A percentile compares a stretch with the other conserved stretches of the same genome.
Evolutionary conservation across 2,797 vertebrate species (phyloP).

Genomic region (Podarcis lilfordi): DNA sequence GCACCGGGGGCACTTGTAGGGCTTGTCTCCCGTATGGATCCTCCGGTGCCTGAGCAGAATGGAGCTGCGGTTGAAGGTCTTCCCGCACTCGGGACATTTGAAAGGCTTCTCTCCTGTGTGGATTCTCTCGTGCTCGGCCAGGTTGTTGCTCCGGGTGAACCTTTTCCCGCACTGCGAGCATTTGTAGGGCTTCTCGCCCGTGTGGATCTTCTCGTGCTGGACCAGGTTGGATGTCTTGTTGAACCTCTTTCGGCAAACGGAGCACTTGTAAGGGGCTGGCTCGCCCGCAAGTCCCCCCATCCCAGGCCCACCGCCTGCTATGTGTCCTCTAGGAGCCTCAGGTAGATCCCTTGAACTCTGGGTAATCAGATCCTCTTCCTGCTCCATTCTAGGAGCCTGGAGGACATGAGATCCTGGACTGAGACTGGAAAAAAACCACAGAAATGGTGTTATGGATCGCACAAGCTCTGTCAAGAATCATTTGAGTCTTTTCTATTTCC

Average conservation of each 20-base stretch:
- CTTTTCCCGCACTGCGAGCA: slow-evolving; percentile 1
- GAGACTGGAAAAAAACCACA: background rate
- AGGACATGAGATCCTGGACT: background rate
- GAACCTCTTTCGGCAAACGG: slow-evolving; percentile 24
- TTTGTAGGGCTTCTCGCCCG: slow-evolving; percentile 1
- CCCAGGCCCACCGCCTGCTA: background rate
- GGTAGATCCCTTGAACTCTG: background rate
- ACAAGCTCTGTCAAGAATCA: too few species aligned
- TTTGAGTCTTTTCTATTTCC: background rate
- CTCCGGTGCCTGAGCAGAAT: slow-evolving; percentile 18
- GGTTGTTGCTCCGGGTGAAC: slow-evolving; percentile 23
- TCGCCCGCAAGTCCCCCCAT: background rate
- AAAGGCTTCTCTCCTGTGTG: slow-evolving; percentile 16
- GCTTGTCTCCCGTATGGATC: slow-evolving; percentile 11
- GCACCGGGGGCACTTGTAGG: slow-evolving; percentile 20
- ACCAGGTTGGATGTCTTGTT: slow-evolving; percentile 18
- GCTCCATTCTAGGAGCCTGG: background rate
- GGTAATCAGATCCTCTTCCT: background rate
- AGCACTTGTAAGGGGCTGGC: slow-evolving; percentile 11
- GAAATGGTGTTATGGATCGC: background rate
- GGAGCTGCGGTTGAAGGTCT: slow-evolving; percentile 23
- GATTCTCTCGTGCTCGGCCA: slow-evolving; percentile 7
- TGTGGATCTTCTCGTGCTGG: slow-evolving; percentile 12
- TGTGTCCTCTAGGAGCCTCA: background rate
- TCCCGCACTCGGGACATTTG: slow-evolving; percentile 8